phyloP scores from a whole-genome alignment of 2,113 vertebrate species.

The Herpailurus yagouaroundi region DNA sequence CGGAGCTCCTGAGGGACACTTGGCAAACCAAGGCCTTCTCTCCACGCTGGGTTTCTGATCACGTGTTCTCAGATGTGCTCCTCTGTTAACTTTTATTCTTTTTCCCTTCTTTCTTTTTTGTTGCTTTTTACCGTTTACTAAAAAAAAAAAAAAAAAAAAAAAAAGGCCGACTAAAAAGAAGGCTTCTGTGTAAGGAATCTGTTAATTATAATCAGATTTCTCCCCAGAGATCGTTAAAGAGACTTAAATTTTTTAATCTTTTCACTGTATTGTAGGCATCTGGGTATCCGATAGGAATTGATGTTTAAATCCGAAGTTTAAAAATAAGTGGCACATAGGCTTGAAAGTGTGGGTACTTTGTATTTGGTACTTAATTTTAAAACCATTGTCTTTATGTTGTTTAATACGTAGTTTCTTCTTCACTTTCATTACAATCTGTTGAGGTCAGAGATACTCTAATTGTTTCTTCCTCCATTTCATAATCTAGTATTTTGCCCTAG shows the following conservation, averaged over 20 bases:
- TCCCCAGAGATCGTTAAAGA: neutral
- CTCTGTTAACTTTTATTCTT: neutral
- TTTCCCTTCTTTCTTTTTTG: neutral
- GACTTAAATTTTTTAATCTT: neutral
- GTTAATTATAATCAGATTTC: neutral
- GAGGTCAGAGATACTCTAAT: neutral
- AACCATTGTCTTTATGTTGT: neutral
- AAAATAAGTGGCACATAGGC: neutral
- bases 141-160: neutral
- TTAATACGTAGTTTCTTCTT: neutral
- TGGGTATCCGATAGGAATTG: neutral
- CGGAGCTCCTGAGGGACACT: no score
- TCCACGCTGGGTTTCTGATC: rapidly evolving
- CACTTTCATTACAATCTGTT: neutral
- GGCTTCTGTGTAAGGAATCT: neutral
- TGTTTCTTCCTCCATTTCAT: neutral
- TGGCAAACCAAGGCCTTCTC: neutral
- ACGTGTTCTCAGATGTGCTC: neutral
- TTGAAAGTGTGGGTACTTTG: neutral
- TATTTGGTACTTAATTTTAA: neutral
- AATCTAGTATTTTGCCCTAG: neutral
- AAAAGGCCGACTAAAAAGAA: neutral
- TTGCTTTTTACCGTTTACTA: neutral
- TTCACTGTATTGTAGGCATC: neutral
- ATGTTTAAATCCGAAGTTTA: neutral